phyloP scores from a whole-genome alignment of 2,888 invertebrate species.

The Drosophila crucigera region DNA sequence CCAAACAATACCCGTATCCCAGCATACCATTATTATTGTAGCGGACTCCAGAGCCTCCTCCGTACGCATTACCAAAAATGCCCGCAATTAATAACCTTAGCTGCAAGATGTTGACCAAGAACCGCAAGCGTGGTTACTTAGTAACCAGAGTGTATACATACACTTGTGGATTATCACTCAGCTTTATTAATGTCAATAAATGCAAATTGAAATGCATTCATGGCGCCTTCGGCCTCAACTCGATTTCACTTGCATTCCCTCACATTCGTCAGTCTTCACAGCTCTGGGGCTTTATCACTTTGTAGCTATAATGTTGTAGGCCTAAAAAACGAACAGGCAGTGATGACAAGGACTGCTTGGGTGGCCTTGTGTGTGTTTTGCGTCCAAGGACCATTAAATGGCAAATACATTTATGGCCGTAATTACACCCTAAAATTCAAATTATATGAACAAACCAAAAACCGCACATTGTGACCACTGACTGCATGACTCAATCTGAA shows the following conservation, averaged over 20 bases:
- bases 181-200: conserved; percentile 60
- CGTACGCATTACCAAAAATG: conserved; percentile 8
- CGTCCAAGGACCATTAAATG: conserved; percentile 68
- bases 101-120: conserved; percentile 1
- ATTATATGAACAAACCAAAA: conserved; percentile 82
- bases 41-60: conserved; percentile 5
- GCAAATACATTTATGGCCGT: conserved; percentile 83
- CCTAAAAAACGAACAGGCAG: not conserved
- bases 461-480: conserved; percentile 77
- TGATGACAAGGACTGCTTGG: no score
- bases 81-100: conserved; percentile 23
- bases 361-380: conserved; percentile 47
- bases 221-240: conserved; percentile 30
- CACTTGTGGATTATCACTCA: conserved; percentile 24
- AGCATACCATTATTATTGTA: conserved; percentile 36
- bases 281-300: conserved; percentile 60
- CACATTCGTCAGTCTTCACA: conserved; percentile 66
- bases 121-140: conserved; percentile 39
- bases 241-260: conserved; percentile 36
- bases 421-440: conserved; percentile 84
- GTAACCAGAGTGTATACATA: conserved; percentile 11
- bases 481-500: conserved; percentile 70
- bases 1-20: conserved; percentile 18
- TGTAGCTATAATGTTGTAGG: conserved; percentile 32
- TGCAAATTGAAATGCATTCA: conserved; percentile 69